Percentiles rank a stretch among this genome's conserved stretches.
phyloP scores from a whole-genome alignment of 2,888 invertebrate species.

The Enchytraeus crypticus region DNA sequence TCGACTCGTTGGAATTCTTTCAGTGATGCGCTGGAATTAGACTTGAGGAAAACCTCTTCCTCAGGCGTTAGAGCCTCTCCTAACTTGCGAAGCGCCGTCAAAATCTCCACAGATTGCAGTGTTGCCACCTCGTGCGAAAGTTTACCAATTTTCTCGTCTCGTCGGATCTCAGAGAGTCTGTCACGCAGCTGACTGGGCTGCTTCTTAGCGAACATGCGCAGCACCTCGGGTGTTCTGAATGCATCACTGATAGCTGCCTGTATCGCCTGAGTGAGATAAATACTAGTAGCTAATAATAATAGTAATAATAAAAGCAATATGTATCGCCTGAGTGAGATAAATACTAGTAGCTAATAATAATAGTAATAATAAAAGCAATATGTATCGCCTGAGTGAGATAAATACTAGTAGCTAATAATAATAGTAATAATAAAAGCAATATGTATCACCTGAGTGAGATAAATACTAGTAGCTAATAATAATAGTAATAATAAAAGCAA shows the following conservation, averaged over 20 bases:
- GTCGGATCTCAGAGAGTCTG: slow-evolving; percentile 53
- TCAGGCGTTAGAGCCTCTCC: slow-evolving; percentile 47
- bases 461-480: too few species aligned
- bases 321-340: too few species aligned
- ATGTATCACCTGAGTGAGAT: too few species aligned
- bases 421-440: too few species aligned
- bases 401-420: too few species aligned
- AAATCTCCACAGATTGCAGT: slow-evolving; percentile 54
- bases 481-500: too few species aligned
- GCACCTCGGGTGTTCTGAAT: slow-evolving; percentile 67
- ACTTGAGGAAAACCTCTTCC: slow-evolving; percentile 48
- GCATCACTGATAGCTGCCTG: slow-evolving; percentile 66
- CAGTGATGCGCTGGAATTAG: slow-evolving; percentile 45
- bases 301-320: too few species aligned
- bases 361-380: too few species aligned
- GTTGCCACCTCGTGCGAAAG: slow-evolving; percentile 51
- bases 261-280: slow-evolving; percentile 58
- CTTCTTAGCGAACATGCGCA: slow-evolving; percentile 63
- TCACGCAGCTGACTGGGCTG: slow-evolving; percentile 61
- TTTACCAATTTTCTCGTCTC: slow-evolving; percentile 59
- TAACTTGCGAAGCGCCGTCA: slow-evolving; percentile 51
- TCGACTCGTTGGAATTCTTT: slow-evolving; percentile 49
- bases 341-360: too few species aligned
- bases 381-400: too few species aligned
- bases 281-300: too few species aligned